Evolutionary conservation across 2,888 invertebrate species (phyloP), one percentile per base, ranked within the genome.

Genomic region (Apodemia mormo): DNA sequence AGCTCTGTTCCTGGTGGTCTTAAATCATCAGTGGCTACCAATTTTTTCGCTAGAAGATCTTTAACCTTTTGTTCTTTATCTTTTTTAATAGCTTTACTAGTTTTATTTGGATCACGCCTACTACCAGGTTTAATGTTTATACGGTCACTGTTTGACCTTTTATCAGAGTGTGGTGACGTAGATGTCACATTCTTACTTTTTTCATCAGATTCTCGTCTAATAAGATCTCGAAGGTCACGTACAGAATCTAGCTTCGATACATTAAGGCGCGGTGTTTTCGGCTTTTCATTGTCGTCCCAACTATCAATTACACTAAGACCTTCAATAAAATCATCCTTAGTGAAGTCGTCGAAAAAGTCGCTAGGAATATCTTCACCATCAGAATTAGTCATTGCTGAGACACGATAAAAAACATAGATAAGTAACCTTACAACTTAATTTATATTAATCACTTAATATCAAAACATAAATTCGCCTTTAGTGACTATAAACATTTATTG

Each of bases 321-420:
- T 77, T 89, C 85, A 78, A 93, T 90, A 78, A 93, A 92, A 45
- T 92, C 92, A 9, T 89, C 92, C 76, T 87, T 92, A 71, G 74
- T 82, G 78, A 93, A 92, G 75, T 92, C 92, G 75, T 93, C 93
- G 77, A 93, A 92, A 78, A 92, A 92, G 82, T 92, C 92, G 84
- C 91, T 92, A 6, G 92, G 89, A 73, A 93, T 81, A 76, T 92
- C 92, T 77, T 92, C 92, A 54, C 79, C 79, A 52, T 86, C 88
- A 30, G 82, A 85, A 69, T 33, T 14, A 2, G 61, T 2, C 61
- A 64, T 64, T 1, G 12, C 33, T 33, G 14, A 12, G 33, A 37
- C 14, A 14, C 14, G 6, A 61, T 6, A 33, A 58, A 58, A 2
- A 61, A 14, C 12, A 61, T 7, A 6, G 30, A 37, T 5, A 12